Evolutionary conservation across 2,888 invertebrate genomes (phyloP).

Genomic region (Amiota mariae): DNA sequence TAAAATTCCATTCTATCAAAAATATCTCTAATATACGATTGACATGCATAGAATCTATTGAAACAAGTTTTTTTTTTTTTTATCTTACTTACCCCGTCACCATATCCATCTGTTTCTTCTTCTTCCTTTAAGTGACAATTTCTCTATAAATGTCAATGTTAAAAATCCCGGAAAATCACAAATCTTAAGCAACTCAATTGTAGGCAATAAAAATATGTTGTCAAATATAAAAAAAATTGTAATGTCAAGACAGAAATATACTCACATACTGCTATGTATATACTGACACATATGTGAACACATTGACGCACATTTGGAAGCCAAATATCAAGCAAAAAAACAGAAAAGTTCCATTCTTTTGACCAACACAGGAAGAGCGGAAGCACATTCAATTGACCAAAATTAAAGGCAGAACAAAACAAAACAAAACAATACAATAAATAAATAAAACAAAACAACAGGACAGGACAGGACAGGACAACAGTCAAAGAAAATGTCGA

Average conservation of each 20-base stretch:
- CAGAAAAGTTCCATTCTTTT: conserved; percentile 32
- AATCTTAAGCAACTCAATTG: conserved; percentile 29
- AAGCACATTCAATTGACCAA: conserved; percentile 27
- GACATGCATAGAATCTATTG: no score
- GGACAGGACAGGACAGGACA: conserved; percentile 18
- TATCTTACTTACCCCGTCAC: no score
- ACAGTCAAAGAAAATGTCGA: conserved; percentile 45
- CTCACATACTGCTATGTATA: conserved; percentile 20
- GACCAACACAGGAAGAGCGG: background rate
- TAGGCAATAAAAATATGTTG: conserved; percentile 55
- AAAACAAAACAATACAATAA: conserved; percentile 17
- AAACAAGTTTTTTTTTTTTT: no score
- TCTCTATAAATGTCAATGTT: conserved; percentile 58
- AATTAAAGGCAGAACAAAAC: conserved; percentile 33
- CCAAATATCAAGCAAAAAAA: conserved; percentile 26
- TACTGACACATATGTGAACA: background rate
- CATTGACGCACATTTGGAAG: conserved; percentile 12
- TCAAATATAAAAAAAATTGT: conserved; percentile 56
- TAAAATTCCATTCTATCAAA: no score
- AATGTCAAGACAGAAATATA: conserved; percentile 50
- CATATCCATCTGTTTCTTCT: no score
- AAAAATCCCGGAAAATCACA: conserved; percentile 18
- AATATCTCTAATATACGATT: no score
- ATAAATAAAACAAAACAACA: conserved; percentile 33
- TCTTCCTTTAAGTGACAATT: conserved; percentile 43